A percentile compares a stretch with the other conserved stretches of the same genome.
Evolutionary conservation across 2,888 invertebrate genomes (phyloP).

Genomic region (Exephanes ischioxanthus): DNA sequence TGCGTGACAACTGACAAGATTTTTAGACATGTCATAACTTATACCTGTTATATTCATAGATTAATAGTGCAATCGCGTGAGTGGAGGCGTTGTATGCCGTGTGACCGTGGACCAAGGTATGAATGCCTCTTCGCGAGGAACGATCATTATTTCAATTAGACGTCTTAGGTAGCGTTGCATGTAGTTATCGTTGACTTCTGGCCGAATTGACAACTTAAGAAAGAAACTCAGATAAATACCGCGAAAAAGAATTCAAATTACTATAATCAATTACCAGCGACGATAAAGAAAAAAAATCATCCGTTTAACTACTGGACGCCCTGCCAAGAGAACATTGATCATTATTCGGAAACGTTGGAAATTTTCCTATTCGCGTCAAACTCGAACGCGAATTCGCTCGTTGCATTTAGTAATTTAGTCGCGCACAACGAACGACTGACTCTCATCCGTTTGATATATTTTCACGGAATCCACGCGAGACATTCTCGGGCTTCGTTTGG

Average conservation of each 20-base stretch:
- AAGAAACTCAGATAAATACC: background rate
- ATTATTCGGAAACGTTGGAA: constrained; percentile 12
- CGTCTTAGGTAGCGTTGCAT: constrained; percentile 71
- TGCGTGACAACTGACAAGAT: constrained; percentile 81
- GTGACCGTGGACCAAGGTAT: constrained; percentile 83
- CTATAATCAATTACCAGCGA: background rate
- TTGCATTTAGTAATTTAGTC: constrained; percentile 1
- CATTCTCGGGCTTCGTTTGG: background rate
- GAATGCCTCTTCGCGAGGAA: constrained; percentile 78
- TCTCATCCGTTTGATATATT: background rate
- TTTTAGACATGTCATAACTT: constrained; percentile 80
- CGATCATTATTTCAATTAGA: constrained; percentile 73
- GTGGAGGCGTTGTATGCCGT: constrained; percentile 78
- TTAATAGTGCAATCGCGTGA: constrained; percentile 83
- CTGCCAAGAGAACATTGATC: constrained; percentile 19
- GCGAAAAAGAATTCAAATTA: background rate
- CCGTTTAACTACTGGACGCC: constrained; percentile 30
- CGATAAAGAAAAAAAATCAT: background rate
- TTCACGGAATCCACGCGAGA: background rate
- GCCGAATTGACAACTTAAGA: constrained; percentile 45
- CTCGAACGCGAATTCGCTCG: background rate
- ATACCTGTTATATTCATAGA: constrained; percentile 83
- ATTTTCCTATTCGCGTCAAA: background rate
- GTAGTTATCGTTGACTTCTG: constrained; percentile 76
- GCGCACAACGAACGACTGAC: background rate